A percentile compares a stretch with the other conserved stretches of the same genome.
Evolutionary conservation across 2,888 invertebrate genomes (phyloP).

Genomic region (Keiferia lycopersicella): DNA sequence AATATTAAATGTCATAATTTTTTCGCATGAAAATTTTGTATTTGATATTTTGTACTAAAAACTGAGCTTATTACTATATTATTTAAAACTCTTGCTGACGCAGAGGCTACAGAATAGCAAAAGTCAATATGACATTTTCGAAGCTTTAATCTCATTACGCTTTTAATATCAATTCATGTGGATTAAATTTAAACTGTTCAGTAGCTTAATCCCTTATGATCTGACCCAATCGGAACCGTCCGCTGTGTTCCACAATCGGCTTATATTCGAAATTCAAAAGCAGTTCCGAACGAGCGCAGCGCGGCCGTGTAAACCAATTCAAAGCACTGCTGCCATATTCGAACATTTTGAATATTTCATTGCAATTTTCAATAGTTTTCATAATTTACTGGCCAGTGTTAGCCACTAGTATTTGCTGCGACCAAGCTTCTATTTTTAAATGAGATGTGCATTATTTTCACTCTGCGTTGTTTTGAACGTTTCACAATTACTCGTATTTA

Average conservation of each 20-base stretch:
- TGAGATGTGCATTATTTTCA: too few relatives aligned
- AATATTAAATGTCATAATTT: too few relatives aligned
- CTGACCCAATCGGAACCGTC: neutral
- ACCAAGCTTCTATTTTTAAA: too few relatives aligned
- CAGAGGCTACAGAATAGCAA: too few relatives aligned
- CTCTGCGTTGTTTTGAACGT: too few relatives aligned
- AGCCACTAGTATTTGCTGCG: too few relatives aligned
- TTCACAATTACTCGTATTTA: too few relatives aligned
- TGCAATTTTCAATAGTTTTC: neutral
- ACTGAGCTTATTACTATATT: too few relatives aligned
- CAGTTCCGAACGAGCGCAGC: constrained; percentile 17
- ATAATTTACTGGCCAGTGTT: neutral
- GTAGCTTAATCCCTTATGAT: neutral
- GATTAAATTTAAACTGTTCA: neutral
- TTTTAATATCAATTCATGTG: neutral
- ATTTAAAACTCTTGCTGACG: too few relatives aligned
- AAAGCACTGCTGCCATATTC: neutral
- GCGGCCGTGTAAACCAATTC: constrained; percentile 8
- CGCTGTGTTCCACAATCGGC: constrained; percentile 21
- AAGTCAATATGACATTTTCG: too few relatives aligned
- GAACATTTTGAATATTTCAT: neutral
- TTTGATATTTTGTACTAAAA: too few relatives aligned
- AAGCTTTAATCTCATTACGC: neutral
- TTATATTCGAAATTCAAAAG: constrained; percentile 18
- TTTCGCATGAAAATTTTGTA: too few relatives aligned